Evolutionary conservation across 2,888 invertebrate species (phyloP).

Genomic region (Rhingia rostrata): DNA sequence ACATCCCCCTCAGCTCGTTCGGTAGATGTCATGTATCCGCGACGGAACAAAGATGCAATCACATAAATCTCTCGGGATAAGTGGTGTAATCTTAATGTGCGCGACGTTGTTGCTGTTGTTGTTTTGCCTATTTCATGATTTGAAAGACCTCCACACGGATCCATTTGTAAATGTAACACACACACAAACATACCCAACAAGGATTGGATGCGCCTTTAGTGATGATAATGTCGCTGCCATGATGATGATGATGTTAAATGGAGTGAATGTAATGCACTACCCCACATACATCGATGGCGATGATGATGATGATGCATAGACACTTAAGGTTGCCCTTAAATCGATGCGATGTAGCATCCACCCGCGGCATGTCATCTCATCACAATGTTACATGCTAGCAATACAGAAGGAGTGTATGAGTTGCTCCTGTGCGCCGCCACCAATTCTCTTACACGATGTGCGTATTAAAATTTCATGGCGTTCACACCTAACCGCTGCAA

Average conservation of each 20-base stretch:
- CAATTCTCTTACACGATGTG: slow-evolving; percentile 58
- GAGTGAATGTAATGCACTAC: slow-evolving; percentile 64
- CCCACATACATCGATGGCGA: slow-evolving; percentile 40
- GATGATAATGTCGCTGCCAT: slow-evolving; percentile 16
- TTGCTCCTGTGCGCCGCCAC: slow-evolving; percentile 3
- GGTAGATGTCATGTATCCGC: slow-evolving; percentile 16
- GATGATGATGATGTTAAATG: slow-evolving; percentile 66
- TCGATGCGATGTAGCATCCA: slow-evolving; percentile 32
- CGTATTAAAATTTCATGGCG: slow-evolving; percentile 66
- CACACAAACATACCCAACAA: background rate
- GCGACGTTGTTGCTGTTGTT: slow-evolving; percentile 33
- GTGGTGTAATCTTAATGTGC: slow-evolving; percentile 65
- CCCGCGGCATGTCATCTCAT: slow-evolving; percentile 5
- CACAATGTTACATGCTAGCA: background rate
- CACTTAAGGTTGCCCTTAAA: slow-evolving; percentile 61
- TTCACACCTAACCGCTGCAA: slow-evolving; percentile 50
- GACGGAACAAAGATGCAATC: slow-evolving; percentile 67
- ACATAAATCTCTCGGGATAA: slow-evolving; percentile 73
- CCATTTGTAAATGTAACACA: slow-evolving; percentile 59
- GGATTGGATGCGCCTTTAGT: slow-evolving; percentile 5
- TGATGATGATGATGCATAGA: slow-evolving; percentile 46
- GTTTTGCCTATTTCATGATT: slow-evolving; percentile 12
- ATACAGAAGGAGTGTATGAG: background rate
- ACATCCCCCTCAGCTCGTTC: background rate
- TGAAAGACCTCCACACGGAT: slow-evolving; percentile 21